Conservation (phyloP, 92 coral and sea anemone genomes). For the Epizoanthus illoricatus region DNA sequence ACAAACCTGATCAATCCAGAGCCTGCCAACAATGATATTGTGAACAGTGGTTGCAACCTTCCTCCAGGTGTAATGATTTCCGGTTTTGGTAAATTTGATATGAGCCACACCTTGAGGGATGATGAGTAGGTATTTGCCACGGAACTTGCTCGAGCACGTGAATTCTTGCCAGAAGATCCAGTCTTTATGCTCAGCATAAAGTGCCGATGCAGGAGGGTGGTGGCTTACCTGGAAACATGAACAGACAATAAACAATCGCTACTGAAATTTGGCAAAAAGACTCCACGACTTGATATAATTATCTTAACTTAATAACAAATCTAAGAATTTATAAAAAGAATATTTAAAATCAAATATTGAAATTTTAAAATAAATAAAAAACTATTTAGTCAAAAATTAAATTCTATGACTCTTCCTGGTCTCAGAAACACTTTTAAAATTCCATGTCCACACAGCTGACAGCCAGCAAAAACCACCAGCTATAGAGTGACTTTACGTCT, state of each 20-base stretch:
- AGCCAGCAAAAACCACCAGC: too few species aligned
- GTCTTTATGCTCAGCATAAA: constrained; percentile 96
- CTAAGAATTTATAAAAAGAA: neutral
- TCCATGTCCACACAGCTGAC: too few species aligned
- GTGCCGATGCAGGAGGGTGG: constrained; percentile 97
- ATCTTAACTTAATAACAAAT: neutral
- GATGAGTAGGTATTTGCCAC: constrained; percentile 96
- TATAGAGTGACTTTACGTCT: too few species aligned
- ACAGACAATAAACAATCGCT: too few species aligned
- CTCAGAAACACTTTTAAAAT: too few species aligned
- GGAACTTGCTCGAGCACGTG: constrained; percentile 94
- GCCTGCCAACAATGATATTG: constrained; percentile 96
- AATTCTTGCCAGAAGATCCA: constrained; percentile 99
- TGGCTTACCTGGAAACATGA: constrained; percentile 77
- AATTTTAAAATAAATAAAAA: too few species aligned
- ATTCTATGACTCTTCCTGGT: too few species aligned
- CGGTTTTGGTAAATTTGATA: constrained; percentile 85
- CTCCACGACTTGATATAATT: neutral
- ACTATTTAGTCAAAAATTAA: too few species aligned
- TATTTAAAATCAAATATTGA: too few species aligned
- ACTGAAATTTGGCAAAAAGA: neutral
- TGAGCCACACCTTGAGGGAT: constrained; percentile 96
- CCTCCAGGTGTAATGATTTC: constrained; percentile 97
- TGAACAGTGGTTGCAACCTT: constrained; percentile 98
- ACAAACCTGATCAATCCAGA: constrained; percentile 96